These are phyloP conservation scores for Chelonus formosanus DNA, from an alignment of 2,888 invertebrate genomes.

Conservation along the genomic window DNA sequence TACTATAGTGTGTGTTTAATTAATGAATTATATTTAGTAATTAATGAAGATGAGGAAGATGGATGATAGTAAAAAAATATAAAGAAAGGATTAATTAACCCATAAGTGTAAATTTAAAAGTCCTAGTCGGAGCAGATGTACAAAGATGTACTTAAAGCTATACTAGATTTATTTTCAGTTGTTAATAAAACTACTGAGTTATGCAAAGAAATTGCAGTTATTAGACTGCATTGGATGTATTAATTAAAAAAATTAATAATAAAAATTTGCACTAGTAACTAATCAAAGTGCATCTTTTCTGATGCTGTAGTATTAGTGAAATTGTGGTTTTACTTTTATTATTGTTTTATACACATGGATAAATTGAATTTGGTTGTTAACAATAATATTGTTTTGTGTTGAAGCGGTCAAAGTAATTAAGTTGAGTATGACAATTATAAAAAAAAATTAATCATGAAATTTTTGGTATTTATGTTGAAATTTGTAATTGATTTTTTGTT, in stretches of 20 bases:
- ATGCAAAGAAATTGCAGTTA: background rate
- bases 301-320: constrained; percentile 13
- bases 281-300: constrained; percentile 16
- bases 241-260: constrained; percentile 17
- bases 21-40: constrained; percentile 7
- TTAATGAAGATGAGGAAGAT: background rate
- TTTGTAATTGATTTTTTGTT: too few species aligned
- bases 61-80: background rate
- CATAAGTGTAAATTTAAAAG: constrained; percentile 45
- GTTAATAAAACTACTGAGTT: constrained; percentile 21
- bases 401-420: too few species aligned
- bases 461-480: too few species aligned
- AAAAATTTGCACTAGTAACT: constrained; percentile 30
- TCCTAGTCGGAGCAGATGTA: constrained; percentile 48
- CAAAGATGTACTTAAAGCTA: constrained; percentile 47
- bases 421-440: too few species aligned
- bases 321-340: constrained; percentile 11
- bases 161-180: constrained; percentile 37
- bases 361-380: too few species aligned
- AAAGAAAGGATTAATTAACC: constrained; percentile 19
- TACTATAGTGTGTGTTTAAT: constrained; percentile 1
- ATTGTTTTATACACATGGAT: too few species aligned
- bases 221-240: constrained; percentile 6
- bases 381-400: too few species aligned
- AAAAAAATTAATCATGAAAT: too few species aligned